Conservation (phyloP, 2,888 invertebrate species). For the Taphrorychus bicolor region DNA sequence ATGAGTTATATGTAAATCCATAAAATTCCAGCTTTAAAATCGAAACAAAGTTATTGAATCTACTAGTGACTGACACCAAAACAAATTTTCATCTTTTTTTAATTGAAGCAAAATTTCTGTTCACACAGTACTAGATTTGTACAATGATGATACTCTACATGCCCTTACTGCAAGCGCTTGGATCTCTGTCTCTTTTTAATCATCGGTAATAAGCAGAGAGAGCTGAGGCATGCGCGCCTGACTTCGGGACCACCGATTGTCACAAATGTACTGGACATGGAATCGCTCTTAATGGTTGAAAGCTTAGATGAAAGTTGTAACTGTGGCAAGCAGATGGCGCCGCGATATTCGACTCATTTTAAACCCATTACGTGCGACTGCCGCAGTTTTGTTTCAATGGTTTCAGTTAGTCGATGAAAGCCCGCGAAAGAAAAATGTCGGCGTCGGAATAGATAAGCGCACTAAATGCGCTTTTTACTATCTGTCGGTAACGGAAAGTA, state of each 20-base stretch:
- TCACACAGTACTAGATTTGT: no score
- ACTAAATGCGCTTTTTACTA: slow-evolving; percentile 22
- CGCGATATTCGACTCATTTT: slow-evolving; percentile 15
- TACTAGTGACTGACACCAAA: no score
- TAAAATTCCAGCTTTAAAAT: no score
- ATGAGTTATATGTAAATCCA: no score
- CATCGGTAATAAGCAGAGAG: no score
- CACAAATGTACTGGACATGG: neutral
- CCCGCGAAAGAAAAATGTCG: slow-evolving; percentile 40
- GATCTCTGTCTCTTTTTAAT: no score
- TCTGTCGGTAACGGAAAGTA: neutral
- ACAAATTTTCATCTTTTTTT: no score
- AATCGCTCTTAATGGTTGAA: neutral
- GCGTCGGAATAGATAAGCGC: slow-evolving; percentile 28
- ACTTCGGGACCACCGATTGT: neutral
- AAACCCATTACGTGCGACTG: slow-evolving; percentile 8
- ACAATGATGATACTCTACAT: no score
- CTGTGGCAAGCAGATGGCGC: slow-evolving; percentile 12
- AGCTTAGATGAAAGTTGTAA: neutral
- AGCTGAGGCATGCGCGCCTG: neutral
- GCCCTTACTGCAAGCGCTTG: no score
- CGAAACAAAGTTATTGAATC: no score
- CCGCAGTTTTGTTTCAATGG: slow-evolving; percentile 5
- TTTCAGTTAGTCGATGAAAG: slow-evolving; percentile 33
- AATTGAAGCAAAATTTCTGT: no score